Percentiles rank a stretch among this genome's conserved stretches.
Evolutionary conservation across 1,140 invertebrate species (phyloP).

Genomic region (Saccostrea glomerata): DNA sequence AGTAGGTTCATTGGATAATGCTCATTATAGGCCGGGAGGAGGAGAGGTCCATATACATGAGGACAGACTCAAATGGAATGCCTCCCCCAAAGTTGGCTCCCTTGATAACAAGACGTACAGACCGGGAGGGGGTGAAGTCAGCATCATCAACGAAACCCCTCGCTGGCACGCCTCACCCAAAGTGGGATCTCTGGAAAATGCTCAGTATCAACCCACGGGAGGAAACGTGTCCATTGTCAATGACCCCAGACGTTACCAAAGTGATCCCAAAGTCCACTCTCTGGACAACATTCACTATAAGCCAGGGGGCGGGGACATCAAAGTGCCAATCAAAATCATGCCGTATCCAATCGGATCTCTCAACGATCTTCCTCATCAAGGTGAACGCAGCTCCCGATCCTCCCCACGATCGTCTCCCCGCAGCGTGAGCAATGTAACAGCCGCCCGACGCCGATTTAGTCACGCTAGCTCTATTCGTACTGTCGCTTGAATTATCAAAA

Average conservation of each 20-base stretch:
- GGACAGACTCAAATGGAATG: conserved; percentile 65
- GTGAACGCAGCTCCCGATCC: conserved; percentile 23
- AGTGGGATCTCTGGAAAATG: conserved; percentile 84
- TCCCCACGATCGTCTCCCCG: conserved; percentile 10
- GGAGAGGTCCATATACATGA: conserved; percentile 67
- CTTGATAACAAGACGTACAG: conserved; percentile 84
- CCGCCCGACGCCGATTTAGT: neutral
- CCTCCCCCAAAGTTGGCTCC: conserved; percentile 81
- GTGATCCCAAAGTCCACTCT: conserved; percentile 63
- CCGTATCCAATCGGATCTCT: conserved; percentile 47
- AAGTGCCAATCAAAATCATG: conserved; percentile 59
- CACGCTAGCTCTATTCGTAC: conserved; percentile 22
- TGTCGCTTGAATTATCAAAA: conserved; percentile 1
- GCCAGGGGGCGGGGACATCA: conserved; percentile 68
- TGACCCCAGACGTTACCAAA: conserved; percentile 85
- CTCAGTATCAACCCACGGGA: conserved; percentile 66
- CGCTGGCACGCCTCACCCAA: conserved; percentile 70
- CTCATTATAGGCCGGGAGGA: conserved; percentile 68
- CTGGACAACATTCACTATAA: conserved; percentile 67
- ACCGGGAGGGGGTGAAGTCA: conserved; percentile 68
- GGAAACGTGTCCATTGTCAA: conserved; percentile 68
- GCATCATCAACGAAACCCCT: conserved; percentile 66
- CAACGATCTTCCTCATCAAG: conserved; percentile 44
- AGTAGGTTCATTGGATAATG: conserved; percentile 72
- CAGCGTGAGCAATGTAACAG: conserved; percentile 24